Conservation (phyloP, 2,797 vertebrate species). For the Neopelma chrysocephalum region DNA sequence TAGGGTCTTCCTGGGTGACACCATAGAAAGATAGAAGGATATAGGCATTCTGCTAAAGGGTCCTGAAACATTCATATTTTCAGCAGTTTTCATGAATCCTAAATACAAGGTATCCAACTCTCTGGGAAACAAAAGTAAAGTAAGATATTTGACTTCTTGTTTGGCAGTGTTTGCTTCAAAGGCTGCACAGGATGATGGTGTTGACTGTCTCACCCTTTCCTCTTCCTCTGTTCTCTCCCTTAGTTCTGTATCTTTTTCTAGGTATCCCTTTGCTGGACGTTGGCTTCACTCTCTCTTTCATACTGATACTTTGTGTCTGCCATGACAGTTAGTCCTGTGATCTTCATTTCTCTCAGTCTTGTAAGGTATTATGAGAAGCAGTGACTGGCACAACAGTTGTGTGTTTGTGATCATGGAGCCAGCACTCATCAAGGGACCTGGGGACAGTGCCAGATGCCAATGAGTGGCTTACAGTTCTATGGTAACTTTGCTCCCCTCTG, state of each 20-base stretch:
- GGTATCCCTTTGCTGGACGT: background rate
- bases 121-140: background rate
- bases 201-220: background rate
- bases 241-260: background rate
- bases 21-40: background rate
- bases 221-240: background rate
- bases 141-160: background rate
- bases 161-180: conserved; percentile 11
- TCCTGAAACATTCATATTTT: background rate
- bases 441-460: background rate
- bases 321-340: background rate
- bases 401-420: background rate
- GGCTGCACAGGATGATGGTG: background rate
- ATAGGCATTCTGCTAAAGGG: background rate
- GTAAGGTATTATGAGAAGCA: background rate
- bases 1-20: background rate
- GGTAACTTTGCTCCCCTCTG: background rate
- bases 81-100: background rate
- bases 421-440: background rate
- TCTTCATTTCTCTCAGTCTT: background rate
- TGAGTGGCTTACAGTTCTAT: background rate
- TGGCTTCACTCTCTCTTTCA: background rate
- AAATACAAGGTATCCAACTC: background rate
- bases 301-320: background rate
- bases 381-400: background rate